Evolutionary conservation across 2,888 invertebrate genomes (phyloP).

Genomic region (Ferrisia virgata): DNA sequence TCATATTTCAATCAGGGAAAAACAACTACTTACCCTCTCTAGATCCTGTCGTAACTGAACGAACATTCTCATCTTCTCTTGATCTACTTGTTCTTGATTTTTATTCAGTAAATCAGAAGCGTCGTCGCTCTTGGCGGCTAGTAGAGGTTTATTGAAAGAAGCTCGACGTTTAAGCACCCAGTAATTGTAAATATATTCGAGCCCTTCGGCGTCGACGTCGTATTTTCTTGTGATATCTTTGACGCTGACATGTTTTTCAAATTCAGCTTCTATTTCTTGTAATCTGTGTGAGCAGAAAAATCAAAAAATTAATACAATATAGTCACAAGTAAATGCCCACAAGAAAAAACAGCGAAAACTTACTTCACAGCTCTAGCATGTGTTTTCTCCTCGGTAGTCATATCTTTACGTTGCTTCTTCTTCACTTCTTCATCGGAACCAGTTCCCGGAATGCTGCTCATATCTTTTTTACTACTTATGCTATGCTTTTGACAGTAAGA

Average conservation of each 20-base stretch:
- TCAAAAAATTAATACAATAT: too few relatives aligned
- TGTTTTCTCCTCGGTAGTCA: slow-evolving; percentile 92
- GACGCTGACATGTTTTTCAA: slow-evolving; percentile 83
- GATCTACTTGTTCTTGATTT: slow-evolving; percentile 81
- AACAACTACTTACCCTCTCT: slow-evolving; percentile 70
- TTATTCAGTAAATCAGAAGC: slow-evolving; percentile 69
- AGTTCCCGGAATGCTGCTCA: slow-evolving; percentile 54
- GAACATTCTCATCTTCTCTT: slow-evolving; percentile 93
- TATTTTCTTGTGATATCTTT: slow-evolving; percentile 70
- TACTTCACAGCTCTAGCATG: slow-evolving; percentile 81
- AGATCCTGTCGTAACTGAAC: slow-evolving; percentile 93
- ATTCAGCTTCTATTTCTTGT: slow-evolving; percentile 89
- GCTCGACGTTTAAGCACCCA: slow-evolving; percentile 95
- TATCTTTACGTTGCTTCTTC: slow-evolving; percentile 76
- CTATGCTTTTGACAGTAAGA: slow-evolving; percentile 97
- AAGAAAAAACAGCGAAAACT: slow-evolving; percentile 47
- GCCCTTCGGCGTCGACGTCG: slow-evolving; percentile 79
- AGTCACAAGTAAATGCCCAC: too few relatives aligned
- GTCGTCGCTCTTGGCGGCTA: slow-evolving; percentile 83
- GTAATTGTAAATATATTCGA: slow-evolving; percentile 87
- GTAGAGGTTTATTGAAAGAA: slow-evolving; percentile 75
- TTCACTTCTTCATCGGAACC: slow-evolving; percentile 78
- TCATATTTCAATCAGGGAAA: too few relatives aligned
- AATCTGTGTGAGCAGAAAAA: slow-evolving; percentile 58
- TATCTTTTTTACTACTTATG: slow-evolving; percentile 81